Evolutionary conservation across 2,797 vertebrate genomes (phyloP).

Genomic region (Florisuga fusca): DNA sequence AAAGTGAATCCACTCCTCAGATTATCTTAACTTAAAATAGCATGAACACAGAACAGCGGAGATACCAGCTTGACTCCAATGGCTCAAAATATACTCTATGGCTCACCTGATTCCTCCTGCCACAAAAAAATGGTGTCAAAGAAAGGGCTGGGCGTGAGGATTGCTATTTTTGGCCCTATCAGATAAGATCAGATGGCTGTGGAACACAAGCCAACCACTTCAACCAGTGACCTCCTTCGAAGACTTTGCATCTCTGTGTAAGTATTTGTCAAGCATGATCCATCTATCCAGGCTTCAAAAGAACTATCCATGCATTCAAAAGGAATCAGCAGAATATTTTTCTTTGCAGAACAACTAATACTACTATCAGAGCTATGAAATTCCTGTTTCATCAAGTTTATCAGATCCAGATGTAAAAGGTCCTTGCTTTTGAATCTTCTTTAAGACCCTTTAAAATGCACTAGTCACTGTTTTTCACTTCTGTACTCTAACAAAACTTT

Average conservation of each 20-base stretch:
- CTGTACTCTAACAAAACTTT: not conserved
- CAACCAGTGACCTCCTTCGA: not conserved
- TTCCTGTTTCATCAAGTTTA: not conserved
- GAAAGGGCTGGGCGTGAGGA: not conserved
- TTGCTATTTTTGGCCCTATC: not conserved
- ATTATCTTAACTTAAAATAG: not conserved
- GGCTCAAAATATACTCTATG: not conserved
- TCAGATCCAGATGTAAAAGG: not conserved
- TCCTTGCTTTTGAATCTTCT: not conserved
- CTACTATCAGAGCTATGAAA: not conserved
- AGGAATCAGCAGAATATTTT: not conserved
- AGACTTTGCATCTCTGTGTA: not conserved
- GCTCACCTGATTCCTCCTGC: slow-evolving; percentile 9
- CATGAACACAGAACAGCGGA: not conserved
- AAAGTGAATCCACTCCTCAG: not conserved
- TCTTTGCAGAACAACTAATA: not conserved
- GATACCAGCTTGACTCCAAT: not conserved
- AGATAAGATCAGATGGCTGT: not conserved
- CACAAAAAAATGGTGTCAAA: not conserved
- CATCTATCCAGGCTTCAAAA: not conserved
- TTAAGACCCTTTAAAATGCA: not conserved
- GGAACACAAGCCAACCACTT: not conserved
- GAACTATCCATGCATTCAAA: not conserved
- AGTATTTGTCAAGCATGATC: not conserved
- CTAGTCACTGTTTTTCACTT: not conserved